Base-by-base conservation (phyloP, 1,140 invertebrate genomes). In the Bombus polaris region DNA sequence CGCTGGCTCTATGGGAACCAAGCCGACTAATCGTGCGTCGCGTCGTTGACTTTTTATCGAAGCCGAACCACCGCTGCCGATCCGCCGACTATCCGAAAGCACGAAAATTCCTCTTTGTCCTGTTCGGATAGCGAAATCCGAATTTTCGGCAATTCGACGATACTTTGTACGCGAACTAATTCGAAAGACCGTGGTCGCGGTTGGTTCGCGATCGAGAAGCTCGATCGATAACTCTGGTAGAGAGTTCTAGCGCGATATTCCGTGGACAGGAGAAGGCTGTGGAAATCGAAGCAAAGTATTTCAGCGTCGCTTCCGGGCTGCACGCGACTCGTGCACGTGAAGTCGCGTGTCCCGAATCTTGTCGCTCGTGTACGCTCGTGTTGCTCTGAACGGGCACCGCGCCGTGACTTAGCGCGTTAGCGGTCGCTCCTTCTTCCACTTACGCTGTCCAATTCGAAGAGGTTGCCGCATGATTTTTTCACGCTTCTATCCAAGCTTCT, bases 281-380 rank as follows among this genome's bases (percentile, higher is more conserved):
- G 1, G 15, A 12, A 42, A 44, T 73, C 2, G 42, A 83, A 86
- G 86, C 88, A 89, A 92, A 92, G 90, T 72, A 90, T 94, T 92
- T 91, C 91, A 91, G 88, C 87, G 87, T 82, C 47, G 88, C 89
- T 93, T 94, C 92, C 93, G 92, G 90, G 87, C 62, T 74, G 89
- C 94, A 94, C 93, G 92, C 92, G 93, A 92, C 93, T 93, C 89
- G 73, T 73, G 90, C 93, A 93, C 93, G 93, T 93, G 93, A 91
- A 93, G 93, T 90, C 93, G 89, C 93, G 93, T 94, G 93, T 80
- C 92, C 65, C 79, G 47, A 83, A 91, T 92, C 89, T 88, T 90
- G 81, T 83, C 72, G 86, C 72, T 83, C 73, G 74, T 70, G 76
- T 53, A 85, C 81, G 47, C 77, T 57, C 85, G 85, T 82, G 86